phyloP scores from a whole-genome alignment of 2,113 vertebrate species.

The Saguinus midas region DNA sequence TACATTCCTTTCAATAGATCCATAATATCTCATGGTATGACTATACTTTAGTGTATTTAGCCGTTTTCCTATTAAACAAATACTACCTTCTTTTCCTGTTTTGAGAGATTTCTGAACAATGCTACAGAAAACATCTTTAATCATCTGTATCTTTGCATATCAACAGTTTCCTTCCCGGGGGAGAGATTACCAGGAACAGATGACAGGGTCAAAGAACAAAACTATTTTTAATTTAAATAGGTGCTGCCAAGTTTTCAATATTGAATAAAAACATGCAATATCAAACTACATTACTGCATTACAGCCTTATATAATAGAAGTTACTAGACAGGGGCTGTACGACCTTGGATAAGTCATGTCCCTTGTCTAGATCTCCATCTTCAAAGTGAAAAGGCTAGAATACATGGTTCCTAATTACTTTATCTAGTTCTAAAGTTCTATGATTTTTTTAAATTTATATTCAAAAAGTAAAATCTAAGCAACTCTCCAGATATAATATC shows the following conservation, averaged over 20 bases:
- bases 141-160: not conserved
- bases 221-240: not conserved
- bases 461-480: not conserved
- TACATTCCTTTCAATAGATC: not conserved
- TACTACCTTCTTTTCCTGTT: not conserved
- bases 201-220: not conserved
- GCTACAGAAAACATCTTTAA: not conserved
- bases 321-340: not conserved
- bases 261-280: not conserved
- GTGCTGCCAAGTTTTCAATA: not conserved
- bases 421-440: not conserved
- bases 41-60: not conserved
- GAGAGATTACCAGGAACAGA: not conserved
- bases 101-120: not conserved
- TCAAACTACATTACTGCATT: not conserved
- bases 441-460: not conserved
- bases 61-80: not conserved
- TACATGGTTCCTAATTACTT: not conserved
- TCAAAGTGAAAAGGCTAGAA: not conserved
- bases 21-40: not conserved
- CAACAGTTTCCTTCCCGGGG: not conserved
- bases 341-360: not conserved
- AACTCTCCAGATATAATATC: not conserved
- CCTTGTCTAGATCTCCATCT: not conserved
- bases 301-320: not conserved